These are phyloP conservation scores for Euclidia mi DNA, from an alignment of 2,888 invertebrate genomes.

Conservation along the genomic window DNA sequence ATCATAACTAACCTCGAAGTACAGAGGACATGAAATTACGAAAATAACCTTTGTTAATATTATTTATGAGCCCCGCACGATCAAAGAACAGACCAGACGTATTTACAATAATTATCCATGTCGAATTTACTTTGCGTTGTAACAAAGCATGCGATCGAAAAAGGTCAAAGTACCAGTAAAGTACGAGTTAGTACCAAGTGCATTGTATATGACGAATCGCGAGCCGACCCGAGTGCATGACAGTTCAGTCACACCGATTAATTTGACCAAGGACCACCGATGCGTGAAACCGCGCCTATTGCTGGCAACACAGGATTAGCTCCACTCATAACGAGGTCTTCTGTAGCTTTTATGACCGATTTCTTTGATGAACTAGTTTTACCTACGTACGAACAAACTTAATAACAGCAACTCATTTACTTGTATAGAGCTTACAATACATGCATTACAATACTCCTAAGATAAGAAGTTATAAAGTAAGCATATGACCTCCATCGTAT, in stretches of 20 bases:
- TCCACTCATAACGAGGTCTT: slow-evolving; percentile 35
- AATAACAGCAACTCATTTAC: too few species aligned
- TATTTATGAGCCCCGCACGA: slow-evolving; percentile 20
- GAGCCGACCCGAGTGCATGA: slow-evolving; percentile 58
- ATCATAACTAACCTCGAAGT: slow-evolving; percentile 13
- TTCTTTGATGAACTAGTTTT: not conserved
- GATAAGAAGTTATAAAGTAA: too few species aligned
- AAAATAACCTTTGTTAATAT: slow-evolving; percentile 26
- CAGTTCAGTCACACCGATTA: slow-evolving; percentile 71
- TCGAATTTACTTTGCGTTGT: slow-evolving; percentile 44
- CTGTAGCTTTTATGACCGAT: not conserved
- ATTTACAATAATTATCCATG: slow-evolving; percentile 44
- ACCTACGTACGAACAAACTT: too few species aligned
- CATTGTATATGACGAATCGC: slow-evolving; percentile 68
- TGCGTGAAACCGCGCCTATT: slow-evolving; percentile 58
- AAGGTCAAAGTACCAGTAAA: slow-evolving; percentile 62
- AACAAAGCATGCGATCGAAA: slow-evolving; percentile 52
- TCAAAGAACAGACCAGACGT: slow-evolving; percentile 39
- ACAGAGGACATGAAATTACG: slow-evolving; percentile 11
- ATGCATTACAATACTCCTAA: too few species aligned
- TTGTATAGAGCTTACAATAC: too few species aligned
- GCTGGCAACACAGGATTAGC: slow-evolving; percentile 40
- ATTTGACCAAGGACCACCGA: slow-evolving; percentile 50
- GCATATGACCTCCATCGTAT: too few species aligned
- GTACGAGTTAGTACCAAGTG: slow-evolving; percentile 50